These are phyloP conservation scores for Heterohyrax brucei DNA, from an alignment of 2,797 vertebrate species.

Conservation along the genomic window DNA sequence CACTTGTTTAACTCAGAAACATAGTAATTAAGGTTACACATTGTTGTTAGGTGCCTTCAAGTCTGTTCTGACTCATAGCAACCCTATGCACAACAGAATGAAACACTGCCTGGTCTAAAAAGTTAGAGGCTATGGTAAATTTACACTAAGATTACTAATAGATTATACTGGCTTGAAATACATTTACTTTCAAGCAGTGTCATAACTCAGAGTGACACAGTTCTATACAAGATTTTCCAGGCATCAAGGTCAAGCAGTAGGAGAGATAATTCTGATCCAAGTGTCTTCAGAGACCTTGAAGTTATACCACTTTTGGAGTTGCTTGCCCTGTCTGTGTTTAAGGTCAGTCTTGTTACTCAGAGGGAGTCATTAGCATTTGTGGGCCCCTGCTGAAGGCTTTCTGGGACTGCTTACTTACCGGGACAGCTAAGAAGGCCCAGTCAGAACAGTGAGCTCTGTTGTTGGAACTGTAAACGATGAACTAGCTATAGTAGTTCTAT, in stretches of 20 bases:
- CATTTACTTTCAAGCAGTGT: constrained; percentile 43
- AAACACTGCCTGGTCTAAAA: neutral
- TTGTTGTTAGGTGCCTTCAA: too few species aligned
- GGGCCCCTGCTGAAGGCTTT: neutral
- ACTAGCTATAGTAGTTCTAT: neutral
- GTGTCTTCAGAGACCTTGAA: neutral
- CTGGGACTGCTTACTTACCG: neutral
- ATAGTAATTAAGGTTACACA: neutral
- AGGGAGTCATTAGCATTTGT: neutral
- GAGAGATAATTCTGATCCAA: constrained; percentile 26
- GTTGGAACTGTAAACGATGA: constrained; percentile 75
- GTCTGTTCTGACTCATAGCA: too few species aligned
- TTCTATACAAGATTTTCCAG: neutral
- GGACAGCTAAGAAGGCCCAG: neutral
- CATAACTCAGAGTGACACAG: neutral
- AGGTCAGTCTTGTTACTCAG: neutral
- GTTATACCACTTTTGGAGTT: neutral
- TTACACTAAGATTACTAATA: constrained; percentile 44
- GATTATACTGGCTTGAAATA: constrained; percentile 4
- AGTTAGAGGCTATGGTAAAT: neutral
- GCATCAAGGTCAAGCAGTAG: neutral
- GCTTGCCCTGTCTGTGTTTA: neutral
- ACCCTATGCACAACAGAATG: too few species aligned
- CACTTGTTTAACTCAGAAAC: neutral
- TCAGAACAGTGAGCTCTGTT: constrained; percentile 16